Evolutionary conservation across 2,113 vertebrate genomes (phyloP).

Genomic region (Nanorana parkeri): DNA sequence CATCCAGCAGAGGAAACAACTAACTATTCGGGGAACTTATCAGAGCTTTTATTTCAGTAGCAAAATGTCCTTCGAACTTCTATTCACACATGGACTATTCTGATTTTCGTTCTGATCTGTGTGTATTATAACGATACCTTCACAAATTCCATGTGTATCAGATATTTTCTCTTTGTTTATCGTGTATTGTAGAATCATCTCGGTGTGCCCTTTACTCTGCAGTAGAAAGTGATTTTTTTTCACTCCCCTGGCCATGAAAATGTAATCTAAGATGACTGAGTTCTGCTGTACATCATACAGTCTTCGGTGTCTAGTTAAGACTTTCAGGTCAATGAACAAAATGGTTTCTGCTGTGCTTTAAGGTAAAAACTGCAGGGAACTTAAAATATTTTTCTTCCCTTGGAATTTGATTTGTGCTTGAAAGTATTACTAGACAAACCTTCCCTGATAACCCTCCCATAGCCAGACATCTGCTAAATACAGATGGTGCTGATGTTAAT

Average conservation of each 20-base stretch:
- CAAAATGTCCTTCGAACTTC: too few relatives aligned
- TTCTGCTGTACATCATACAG: slow-evolving; percentile 71
- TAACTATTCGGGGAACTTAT: too few relatives aligned
- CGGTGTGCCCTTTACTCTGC: slow-evolving; percentile 62
- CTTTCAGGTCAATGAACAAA: slow-evolving; percentile 56
- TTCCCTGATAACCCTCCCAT: slow-evolving; percentile 30
- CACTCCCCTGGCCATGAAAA: slow-evolving; percentile 69
- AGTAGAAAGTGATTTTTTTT: slow-evolving; percentile 58
- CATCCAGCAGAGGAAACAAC: too few relatives aligned
- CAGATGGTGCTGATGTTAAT: slow-evolving; percentile 47
- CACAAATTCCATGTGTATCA: slow-evolving; percentile 62
- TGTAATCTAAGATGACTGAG: slow-evolving; percentile 70
- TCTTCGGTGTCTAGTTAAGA: slow-evolving; percentile 64
- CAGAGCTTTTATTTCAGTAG: too few relatives aligned
- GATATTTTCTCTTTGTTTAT: slow-evolving; percentile 77
- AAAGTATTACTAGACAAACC: slow-evolving; percentile 9
- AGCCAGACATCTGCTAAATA: slow-evolving; percentile 37
- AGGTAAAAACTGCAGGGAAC: slow-evolving; percentile 12
- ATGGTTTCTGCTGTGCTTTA: neutral
- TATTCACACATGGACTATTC: too few relatives aligned
- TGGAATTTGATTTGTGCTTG: neutral
- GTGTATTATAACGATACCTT: too few relatives aligned
- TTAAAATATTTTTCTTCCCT: slow-evolving; percentile 24
- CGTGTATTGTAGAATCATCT: slow-evolving; percentile 72
- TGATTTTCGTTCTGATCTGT: too few relatives aligned